Percentiles rank a stretch among this genome's conserved stretches.
Evolutionary conservation across 2,113 vertebrate genomes (phyloP).

Genomic region (Erpornis zantholeuca): DNA sequence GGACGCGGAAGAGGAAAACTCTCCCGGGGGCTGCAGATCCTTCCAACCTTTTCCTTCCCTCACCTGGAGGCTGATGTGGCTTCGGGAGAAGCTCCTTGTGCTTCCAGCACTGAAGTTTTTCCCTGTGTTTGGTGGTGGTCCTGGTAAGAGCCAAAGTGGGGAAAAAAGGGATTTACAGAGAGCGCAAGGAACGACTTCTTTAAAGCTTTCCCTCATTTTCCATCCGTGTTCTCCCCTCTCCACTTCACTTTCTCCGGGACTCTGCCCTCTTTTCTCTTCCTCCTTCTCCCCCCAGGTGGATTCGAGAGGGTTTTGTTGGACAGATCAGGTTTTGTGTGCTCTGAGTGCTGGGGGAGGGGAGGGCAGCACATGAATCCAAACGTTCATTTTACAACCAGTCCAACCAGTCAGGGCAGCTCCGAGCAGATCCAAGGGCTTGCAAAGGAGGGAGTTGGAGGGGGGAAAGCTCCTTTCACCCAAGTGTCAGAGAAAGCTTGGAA

Average conservation of each 20-base stretch:
- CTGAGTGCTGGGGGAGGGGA: conserved; percentile 61
- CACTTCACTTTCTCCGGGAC: not conserved
- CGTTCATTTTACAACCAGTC: conserved; percentile 91
- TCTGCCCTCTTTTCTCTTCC: not conserved
- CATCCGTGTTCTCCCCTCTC: not conserved
- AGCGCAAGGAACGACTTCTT: not conserved
- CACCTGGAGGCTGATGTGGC: not conserved
- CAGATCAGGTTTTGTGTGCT: conserved; percentile 83
- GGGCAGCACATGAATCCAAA: conserved; percentile 79
- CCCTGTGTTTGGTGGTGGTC: not conserved
- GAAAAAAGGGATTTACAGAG: not conserved
- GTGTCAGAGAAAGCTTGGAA: not conserved
- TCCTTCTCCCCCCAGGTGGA: conserved; percentile 12
- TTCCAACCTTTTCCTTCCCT: not conserved
- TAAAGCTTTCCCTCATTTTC: not conserved
- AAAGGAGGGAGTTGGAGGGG: conserved; percentile 24
- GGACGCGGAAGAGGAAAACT: conserved; percentile 16
- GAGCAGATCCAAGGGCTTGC: conserved; percentile 61
- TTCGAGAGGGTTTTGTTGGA: conserved; percentile 54
- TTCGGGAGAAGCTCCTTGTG: conserved; percentile 67
- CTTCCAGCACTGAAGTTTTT: conserved; percentile 22
- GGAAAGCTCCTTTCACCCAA: not conserved
- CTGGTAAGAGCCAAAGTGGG: not conserved
- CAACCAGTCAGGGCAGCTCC: conserved; percentile 93
- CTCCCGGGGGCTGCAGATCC: not conserved